Evolutionary conservation across 1,140 invertebrate species (phyloP).

Genomic region (Ips typographus): DNA sequence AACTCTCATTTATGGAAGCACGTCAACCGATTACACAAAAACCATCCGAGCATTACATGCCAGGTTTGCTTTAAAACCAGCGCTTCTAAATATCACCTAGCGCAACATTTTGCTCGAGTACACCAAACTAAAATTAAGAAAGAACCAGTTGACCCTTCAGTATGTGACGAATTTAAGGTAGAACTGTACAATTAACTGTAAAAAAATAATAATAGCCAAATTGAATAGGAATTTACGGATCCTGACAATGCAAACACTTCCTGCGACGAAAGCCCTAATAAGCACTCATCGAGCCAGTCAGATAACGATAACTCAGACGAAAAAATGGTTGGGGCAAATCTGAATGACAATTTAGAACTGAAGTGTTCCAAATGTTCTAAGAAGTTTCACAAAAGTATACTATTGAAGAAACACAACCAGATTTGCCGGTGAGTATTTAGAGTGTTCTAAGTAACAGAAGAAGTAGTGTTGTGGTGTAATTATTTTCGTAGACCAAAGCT

Average conservation of each 20-base stretch:
- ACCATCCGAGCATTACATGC: conserved; percentile 62
- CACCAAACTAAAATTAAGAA: conserved; percentile 50
- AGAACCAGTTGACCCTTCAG: too few relatives aligned
- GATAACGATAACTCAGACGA: too few relatives aligned
- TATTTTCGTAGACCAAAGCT: conserved; percentile 41
- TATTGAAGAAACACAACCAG: conserved; percentile 60
- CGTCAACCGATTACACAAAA: conserved; percentile 63
- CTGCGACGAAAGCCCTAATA: too few relatives aligned
- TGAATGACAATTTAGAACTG: not conserved
- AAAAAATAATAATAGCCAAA: too few relatives aligned
- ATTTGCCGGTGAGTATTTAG: conserved; percentile 48
- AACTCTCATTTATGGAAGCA: conserved; percentile 67
- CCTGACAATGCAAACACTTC: too few relatives aligned
- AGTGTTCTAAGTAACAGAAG: not conserved
- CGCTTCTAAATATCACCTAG: conserved; percentile 61
- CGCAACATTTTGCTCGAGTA: conserved; percentile 61
- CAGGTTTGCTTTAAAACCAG: conserved; percentile 62
- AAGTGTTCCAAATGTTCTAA: conserved; percentile 60
- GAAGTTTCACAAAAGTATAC: conserved; percentile 57
- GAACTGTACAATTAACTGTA: too few relatives aligned
- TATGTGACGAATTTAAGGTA: too few relatives aligned
- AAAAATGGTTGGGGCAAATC: too few relatives aligned
- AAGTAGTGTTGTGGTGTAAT: conserved; percentile 1
- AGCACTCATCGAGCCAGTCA: too few relatives aligned
- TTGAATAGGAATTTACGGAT: too few relatives aligned